These are phyloP conservation scores for Macropis europaea DNA, from an alignment of 2,888 invertebrate species.

Conservation along the genomic window DNA sequence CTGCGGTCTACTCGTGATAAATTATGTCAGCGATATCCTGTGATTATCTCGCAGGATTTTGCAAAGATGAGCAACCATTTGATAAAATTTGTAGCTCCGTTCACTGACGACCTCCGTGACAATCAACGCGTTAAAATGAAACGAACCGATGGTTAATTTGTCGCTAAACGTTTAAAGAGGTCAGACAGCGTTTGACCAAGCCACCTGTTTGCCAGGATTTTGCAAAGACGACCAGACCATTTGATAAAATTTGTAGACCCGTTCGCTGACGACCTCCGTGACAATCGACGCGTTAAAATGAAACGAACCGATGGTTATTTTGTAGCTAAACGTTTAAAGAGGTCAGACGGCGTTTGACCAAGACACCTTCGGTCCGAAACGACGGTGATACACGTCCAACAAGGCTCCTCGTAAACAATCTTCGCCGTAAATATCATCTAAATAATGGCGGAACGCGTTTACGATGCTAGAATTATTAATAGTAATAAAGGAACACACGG, in stretches of 20 bases:
- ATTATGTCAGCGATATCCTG: too few species aligned
- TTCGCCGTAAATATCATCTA: slow-evolving; percentile 29
- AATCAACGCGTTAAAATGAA: not conserved
- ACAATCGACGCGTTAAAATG: not conserved
- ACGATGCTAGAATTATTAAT: slow-evolving; percentile 34
- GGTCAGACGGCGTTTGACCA: slow-evolving; percentile 4
- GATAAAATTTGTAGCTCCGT: too few species aligned
- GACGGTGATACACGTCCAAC: slow-evolving; percentile 2
- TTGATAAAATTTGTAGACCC: too few species aligned
- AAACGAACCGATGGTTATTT: not conserved
- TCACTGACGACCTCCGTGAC: too few species aligned
- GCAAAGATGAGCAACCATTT: too few species aligned
- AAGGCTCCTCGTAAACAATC: slow-evolving; percentile 23
- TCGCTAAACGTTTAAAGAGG: slow-evolving; percentile 6
- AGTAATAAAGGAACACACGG: slow-evolving; percentile 28
- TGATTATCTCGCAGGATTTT: too few species aligned
- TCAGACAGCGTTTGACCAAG: slow-evolving; percentile 1
- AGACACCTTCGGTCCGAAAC: not conserved
- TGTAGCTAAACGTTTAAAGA: not conserved
- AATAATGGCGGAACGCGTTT: slow-evolving; percentile 36
- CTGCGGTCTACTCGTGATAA: too few species aligned
- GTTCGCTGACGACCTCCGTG: too few species aligned
- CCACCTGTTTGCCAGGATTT: too few species aligned
- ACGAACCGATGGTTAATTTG: not conserved
- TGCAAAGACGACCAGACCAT: too few species aligned